Evolutionary conservation across 2,113 vertebrate species (phyloP).

Genomic region (Albula goreensis): DNA sequence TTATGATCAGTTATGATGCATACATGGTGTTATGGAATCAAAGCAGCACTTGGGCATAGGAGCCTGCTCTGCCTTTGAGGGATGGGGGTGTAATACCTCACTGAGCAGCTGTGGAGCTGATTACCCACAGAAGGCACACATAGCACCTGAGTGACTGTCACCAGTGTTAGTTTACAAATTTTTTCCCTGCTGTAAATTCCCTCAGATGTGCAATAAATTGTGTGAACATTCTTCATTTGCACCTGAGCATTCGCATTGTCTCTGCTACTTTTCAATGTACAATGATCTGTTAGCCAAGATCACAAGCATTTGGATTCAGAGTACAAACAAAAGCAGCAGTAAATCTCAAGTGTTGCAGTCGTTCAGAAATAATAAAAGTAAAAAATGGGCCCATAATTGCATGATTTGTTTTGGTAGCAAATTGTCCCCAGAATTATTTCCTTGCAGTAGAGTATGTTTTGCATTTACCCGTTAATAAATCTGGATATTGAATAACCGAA

Average conservation of each 20-base stretch:
- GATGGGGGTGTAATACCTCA: not conserved
- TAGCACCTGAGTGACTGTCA: not conserved
- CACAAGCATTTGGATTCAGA: not conserved
- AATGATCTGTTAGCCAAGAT: not conserved
- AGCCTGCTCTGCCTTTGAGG: not conserved
- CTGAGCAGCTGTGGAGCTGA: not conserved
- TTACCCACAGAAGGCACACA: not conserved
- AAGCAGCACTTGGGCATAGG: not conserved
- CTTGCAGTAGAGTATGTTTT: not conserved
- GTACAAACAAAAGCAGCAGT: not conserved
- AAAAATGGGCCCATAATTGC: not conserved
- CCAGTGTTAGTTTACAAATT: not conserved
- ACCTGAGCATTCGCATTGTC: not conserved
- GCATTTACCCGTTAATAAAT: not conserved
- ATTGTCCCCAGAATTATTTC: too few relatives aligned
- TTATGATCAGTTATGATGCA: not conserved
- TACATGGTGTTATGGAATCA: not conserved
- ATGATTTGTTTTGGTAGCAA: not conserved
- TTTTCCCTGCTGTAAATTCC: not conserved
- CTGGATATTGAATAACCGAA: not conserved
- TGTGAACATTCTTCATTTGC: conserved; percentile 17
- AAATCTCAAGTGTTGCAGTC: not conserved
- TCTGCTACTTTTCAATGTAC: not conserved
- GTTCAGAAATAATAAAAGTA: not conserved
- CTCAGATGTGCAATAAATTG: not conserved